Conservation (phyloP, 1,140 invertebrate species). For the Meloidogyne hapla region DNA sequence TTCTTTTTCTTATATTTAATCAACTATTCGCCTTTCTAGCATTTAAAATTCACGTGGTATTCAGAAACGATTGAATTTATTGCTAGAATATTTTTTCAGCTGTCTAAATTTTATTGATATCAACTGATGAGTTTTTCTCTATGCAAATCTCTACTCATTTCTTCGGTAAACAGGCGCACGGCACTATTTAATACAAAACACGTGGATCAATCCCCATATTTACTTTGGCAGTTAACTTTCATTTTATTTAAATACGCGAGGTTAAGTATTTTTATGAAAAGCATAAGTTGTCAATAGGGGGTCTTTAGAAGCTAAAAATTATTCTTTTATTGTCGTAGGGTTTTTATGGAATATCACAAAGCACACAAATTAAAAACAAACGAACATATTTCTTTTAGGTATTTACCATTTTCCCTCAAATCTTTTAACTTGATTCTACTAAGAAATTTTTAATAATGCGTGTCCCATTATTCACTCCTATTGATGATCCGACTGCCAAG, state of each 20-base stretch:
- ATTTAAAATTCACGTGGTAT: too few species aligned
- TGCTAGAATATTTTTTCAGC: too few species aligned
- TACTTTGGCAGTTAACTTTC: background rate
- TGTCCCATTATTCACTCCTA: background rate
- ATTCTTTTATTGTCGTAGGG: too few species aligned
- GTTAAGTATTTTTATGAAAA: background rate
- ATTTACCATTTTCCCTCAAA: too few species aligned
- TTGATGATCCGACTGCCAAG: background rate
- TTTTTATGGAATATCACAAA: too few species aligned
- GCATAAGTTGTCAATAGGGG: background rate
- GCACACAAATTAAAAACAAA: too few species aligned
- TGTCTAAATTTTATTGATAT: background rate
- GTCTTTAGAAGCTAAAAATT: too few species aligned
- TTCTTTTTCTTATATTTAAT: too few species aligned
- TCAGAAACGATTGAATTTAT: too few species aligned
- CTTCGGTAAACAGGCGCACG: background rate
- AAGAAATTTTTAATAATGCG: background rate
- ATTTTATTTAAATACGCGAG: background rate
- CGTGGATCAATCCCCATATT: background rate
- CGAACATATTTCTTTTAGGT: too few species aligned
- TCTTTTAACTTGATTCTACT: too few species aligned
- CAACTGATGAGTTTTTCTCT: background rate
- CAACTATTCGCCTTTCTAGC: too few species aligned
- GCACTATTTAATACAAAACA: background rate
- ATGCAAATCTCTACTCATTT: slow-evolving; percentile 2